Evolutionary conservation across 2,888 invertebrate species (phyloP), one percentile per base, ranked within the genome.

Genomic region (Crioceris asparagi): DNA sequence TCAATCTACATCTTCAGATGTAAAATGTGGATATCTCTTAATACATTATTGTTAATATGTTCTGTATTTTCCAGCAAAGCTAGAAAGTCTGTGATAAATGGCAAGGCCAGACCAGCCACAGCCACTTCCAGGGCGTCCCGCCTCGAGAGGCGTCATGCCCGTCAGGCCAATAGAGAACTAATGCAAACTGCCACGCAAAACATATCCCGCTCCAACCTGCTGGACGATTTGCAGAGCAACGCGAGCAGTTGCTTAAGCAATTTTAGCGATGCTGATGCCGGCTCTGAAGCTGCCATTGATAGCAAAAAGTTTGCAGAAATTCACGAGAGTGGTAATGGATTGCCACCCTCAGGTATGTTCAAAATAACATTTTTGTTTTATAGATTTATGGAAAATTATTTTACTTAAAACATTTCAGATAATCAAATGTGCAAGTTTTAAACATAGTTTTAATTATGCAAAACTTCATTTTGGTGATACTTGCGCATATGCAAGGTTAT

Each of bases 171-270:
- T 47, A 60, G 56, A 44, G 62, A 61, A 40, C 40, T 55, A 50
- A 63, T 53, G 65, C 65, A 61, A 43, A 54, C 52, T 16, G 50
- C 55, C 15, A 52, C 54, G 15, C 55, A 55, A 26, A 55, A 53
- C 39, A 44, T 61, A 16, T 61, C 60, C 6, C 50, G 62, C 34
- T 63, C 62, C 4, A 65, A 62, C 51, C 50, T 65, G 32, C 48
- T 65, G 33, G 65, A 66, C 43, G 67, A 66, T 52, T 47, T 64
- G 40, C 65, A 64, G 41, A 66, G 65, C 43, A 66, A 65, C 41
- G 61, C 64, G 0, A 66, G 66, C 46, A 65, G 64, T 40, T 62
- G 62, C 42, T 61, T 71, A 8, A 72, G 74, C 54, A 70, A 70
- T 39, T 61, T 58, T 44, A 63, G 64, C 44, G 65, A 66, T 53